Evolutionary conservation across 2,113 vertebrate species (phyloP), one percentile per base, ranked within the genome.

Genomic region (Labeo rohita): DNA sequence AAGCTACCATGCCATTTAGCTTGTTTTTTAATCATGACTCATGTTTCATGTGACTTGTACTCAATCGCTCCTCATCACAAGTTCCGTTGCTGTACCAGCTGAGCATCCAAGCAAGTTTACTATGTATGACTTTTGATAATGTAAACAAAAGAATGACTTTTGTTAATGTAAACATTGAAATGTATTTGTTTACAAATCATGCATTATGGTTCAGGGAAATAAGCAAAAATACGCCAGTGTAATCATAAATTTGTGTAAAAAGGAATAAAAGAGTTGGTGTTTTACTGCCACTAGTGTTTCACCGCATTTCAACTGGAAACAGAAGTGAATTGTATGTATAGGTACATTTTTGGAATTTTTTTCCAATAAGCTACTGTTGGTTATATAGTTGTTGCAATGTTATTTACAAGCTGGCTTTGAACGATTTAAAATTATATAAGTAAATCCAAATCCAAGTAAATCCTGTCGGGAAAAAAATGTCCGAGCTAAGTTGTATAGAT

Each of bases 381-480:
- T 72, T 45, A 9, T n/a, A 6, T 45, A 6, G 65, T 36, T 68
- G 16, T 21, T 21, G 16, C 68, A 72, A 18, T 45, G 16, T 45
- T 21, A 11, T 70, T 43, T 8, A 72, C 39, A 16, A 18, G 39
- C 34, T 39, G 13, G 13, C 3, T 70, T 15, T 70, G 34, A 39
- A 39, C 15, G 8, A 70, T 70, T 70, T 70, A 18, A 70, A 16
- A 18, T 21, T 2, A 18, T 21, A 43, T 0, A 43, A 21, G 68
- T 72, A 72, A 61, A 72, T 43, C 68, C 68, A 72, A 72, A 43
- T 70, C 65, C 36, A 70, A 43, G 36, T 10, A 36, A 66, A 66
- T 66, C 63, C 63, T 66, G 12, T 28, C 10, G 16, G 39, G 39
- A 70, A 43, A 6, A 8, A 68, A 39, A 39, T 39, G 65, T 7